Conservation (phyloP, 2,888 invertebrate species). For the Cerastis rubricosa region DNA sequence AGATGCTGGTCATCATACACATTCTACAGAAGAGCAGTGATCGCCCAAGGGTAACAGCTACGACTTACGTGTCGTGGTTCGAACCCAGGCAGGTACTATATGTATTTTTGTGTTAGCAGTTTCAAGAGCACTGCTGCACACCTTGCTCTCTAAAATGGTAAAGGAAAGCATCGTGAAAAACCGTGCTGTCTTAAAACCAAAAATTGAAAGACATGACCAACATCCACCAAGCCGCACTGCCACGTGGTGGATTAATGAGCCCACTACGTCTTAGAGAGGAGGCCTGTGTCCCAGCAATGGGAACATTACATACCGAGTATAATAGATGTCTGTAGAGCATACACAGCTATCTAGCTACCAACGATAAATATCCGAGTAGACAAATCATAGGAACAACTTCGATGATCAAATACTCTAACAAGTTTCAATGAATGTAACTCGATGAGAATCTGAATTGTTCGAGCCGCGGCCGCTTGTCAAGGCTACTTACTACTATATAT, state of each 20-base stretch:
- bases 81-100: not conserved
- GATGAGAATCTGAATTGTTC: not conserved
- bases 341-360: not conserved
- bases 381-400: conserved; percentile 2
- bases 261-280: not conserved
- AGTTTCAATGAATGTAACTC: not conserved
- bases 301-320: not conserved
- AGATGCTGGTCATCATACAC: not conserved
- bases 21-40: no score
- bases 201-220: not conserved
- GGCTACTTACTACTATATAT: not conserved
- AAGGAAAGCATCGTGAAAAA: not conserved
- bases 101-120: not conserved
- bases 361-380: not conserved
- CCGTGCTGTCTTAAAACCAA: not conserved
- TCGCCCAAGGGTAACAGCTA: not conserved
- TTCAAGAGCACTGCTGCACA: not conserved
- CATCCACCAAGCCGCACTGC: not conserved
- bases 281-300: not conserved
- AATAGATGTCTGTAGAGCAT: not conserved
- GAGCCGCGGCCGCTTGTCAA: not conserved
- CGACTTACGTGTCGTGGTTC: not conserved
- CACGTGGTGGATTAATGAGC: not conserved
- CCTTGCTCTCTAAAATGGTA: not conserved
- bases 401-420: not conserved